These are phyloP conservation scores for Cervus canadensis DNA, from an alignment of 2,113 vertebrate species.

Conservation along the genomic window DNA sequence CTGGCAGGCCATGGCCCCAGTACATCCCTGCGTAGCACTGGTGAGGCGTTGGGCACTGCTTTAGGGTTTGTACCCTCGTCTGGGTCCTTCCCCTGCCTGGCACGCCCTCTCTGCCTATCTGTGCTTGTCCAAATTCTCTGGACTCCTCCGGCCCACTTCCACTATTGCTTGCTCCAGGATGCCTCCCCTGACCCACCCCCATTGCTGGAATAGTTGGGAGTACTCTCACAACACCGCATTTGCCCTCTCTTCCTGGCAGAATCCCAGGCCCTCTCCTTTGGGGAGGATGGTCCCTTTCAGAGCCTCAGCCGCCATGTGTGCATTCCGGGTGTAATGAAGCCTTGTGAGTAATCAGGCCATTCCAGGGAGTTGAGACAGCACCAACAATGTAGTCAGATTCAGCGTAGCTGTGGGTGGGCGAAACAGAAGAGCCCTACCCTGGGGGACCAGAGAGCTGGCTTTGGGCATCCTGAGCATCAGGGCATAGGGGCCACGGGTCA, in stretches of 20 bases:
- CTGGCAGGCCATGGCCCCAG: not conserved
- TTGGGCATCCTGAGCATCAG: not conserved
- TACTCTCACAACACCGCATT: fast-evolving
- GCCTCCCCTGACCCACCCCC: no score
- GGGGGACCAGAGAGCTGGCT: not conserved
- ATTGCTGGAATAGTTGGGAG: not conserved
- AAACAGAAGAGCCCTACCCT: not conserved
- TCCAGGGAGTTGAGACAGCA: not conserved
- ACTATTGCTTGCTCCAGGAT: not conserved
- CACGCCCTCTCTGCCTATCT: not conserved
- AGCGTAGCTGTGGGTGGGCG: fast-evolving
- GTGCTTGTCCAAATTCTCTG: not conserved
- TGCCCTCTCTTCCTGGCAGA: not conserved
- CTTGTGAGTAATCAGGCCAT: not conserved
- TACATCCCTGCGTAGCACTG: not conserved
- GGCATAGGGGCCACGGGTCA: not conserved
- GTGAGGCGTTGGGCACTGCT: fast-evolving
- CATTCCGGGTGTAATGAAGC: not conserved
- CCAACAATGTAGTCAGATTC: not conserved
- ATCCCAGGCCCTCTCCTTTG: no score
- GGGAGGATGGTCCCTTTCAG: not conserved
- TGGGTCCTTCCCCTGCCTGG: not conserved
- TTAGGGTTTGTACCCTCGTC: not conserved
- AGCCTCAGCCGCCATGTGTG: not conserved
- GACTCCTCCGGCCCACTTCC: not conserved